A percentile compares a stretch with the other conserved stretches of the same genome.
phyloP scores from a whole-genome alignment of 1,140 invertebrate species.

The Chrysopa pallens region DNA sequence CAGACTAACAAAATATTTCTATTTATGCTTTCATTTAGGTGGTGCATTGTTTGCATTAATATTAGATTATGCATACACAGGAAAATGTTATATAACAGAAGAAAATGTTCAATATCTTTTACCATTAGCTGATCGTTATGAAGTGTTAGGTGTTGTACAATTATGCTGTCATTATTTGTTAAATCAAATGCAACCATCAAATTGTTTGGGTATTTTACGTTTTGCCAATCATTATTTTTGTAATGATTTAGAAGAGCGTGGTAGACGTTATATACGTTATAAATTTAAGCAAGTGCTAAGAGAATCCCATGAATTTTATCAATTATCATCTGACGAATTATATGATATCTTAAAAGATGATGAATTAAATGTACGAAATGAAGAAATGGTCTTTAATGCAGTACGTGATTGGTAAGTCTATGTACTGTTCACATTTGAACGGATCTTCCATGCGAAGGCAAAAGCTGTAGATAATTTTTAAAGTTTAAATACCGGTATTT shows the following conservation, averaged over 20 bases:
- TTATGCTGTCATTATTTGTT: constrained; percentile 39
- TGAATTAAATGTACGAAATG: constrained; percentile 42
- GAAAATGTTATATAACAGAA: constrained; percentile 31
- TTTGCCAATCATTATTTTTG: constrained; percentile 53
- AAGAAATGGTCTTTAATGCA: constrained; percentile 48
- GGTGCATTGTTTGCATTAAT: constrained; percentile 25
- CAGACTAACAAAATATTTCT: constrained; percentile 15
- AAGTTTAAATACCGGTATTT: no score
- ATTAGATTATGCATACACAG: constrained; percentile 47
- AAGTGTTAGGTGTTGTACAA: constrained; percentile 39
- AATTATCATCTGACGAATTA: constrained; percentile 30
- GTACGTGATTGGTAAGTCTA: constrained; percentile 44
- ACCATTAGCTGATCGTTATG: constrained; percentile 40
- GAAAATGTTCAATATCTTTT: constrained; percentile 42
- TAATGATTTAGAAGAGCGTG: constrained; percentile 30
- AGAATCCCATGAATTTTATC: constrained; percentile 32
- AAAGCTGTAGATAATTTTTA: no score
- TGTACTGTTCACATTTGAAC: no score
- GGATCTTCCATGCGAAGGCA: no score
- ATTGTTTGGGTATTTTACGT: constrained; percentile 46
- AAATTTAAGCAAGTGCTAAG: constrained; percentile 29
- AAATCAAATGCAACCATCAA: constrained; percentile 29
- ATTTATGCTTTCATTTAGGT: no score
- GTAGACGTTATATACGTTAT: constrained; percentile 29
- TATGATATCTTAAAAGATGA: constrained; percentile 35